Evolutionary conservation across 2,888 invertebrate genomes (phyloP).

Genomic region (Caradrina clavipalpis): DNA sequence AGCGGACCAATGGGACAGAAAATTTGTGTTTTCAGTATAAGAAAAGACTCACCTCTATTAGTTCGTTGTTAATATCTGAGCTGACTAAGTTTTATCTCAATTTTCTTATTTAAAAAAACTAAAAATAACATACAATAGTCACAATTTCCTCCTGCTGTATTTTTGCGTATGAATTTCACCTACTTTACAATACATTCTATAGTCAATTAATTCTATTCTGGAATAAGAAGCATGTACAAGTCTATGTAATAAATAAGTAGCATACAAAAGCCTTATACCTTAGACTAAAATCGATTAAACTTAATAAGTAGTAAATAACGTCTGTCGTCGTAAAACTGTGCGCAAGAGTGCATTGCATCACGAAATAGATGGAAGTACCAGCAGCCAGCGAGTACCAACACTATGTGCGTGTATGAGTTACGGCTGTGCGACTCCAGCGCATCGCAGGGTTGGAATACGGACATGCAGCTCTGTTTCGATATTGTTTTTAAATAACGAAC

Average conservation of each 20-base stretch:
- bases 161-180: not conserved
- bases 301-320: slow-evolving; percentile 61
- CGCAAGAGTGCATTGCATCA: slow-evolving; percentile 67
- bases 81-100: not conserved
- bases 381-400: slow-evolving; percentile 35
- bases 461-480: not conserved
- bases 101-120: too few species aligned
- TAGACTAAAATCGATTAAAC: slow-evolving; percentile 56
- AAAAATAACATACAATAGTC: too few species aligned
- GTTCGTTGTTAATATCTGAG: not conserved
- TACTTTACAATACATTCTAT: not conserved
- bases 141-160: too few species aligned
- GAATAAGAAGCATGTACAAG: not conserved
- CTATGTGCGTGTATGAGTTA: slow-evolving; percentile 64
- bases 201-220: not conserved
- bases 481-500: not conserved
- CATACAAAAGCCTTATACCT: slow-evolving; percentile 24
- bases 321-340: slow-evolving; percentile 56
- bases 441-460: slow-evolving; percentile 56
- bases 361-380: slow-evolving; percentile 56
- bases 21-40: slow-evolving; percentile 32
- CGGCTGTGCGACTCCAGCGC: slow-evolving; percentile 52
- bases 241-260: slow-evolving; percentile 11
- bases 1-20: slow-evolving; percentile 47
- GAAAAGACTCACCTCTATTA: not conserved